A percentile compares a stretch with the other conserved stretches of the same genome.
Conservation (phyloP, 2,888 invertebrate genomes). For the Aporophyla lueneburgensis region DNA sequence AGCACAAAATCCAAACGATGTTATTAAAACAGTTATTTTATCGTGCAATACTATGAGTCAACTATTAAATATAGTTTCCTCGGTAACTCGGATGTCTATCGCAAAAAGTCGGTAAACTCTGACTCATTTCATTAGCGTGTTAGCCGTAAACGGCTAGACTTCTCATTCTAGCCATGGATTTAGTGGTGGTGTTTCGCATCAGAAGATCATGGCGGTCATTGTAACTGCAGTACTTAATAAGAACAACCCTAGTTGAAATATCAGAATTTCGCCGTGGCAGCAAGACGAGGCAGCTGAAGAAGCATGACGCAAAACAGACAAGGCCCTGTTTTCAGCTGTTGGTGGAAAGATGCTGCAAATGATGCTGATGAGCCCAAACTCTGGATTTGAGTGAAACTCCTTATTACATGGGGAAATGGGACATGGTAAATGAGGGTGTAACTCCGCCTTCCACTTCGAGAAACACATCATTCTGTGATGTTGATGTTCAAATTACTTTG, state of each 20-base stretch:
- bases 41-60: slow-evolving; percentile 20
- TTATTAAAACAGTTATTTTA: neutral
- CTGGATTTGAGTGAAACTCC: no score
- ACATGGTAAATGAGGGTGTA: neutral
- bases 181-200: neutral
- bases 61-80: slow-evolving; percentile 21
- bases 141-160: neutral
- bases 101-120: slow-evolving; percentile 11
- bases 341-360: no score
- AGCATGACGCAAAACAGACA: no score
- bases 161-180: neutral
- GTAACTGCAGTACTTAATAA: no score
- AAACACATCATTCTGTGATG: no score
- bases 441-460: neutral
- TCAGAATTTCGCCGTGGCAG: no score
- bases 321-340: no score
- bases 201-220: neutral
- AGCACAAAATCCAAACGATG: neutral
- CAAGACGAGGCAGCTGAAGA: no score
- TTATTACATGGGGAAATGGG: no score
- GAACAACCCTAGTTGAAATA: no score
- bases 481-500: neutral
- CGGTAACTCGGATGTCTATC: slow-evolving; percentile 5
- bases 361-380: no score
- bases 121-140: slow-evolving; percentile 14